Evolutionary conservation across 1,140 invertebrate genomes (phyloP).

Genomic region (Neodiprion pinetum): DNA sequence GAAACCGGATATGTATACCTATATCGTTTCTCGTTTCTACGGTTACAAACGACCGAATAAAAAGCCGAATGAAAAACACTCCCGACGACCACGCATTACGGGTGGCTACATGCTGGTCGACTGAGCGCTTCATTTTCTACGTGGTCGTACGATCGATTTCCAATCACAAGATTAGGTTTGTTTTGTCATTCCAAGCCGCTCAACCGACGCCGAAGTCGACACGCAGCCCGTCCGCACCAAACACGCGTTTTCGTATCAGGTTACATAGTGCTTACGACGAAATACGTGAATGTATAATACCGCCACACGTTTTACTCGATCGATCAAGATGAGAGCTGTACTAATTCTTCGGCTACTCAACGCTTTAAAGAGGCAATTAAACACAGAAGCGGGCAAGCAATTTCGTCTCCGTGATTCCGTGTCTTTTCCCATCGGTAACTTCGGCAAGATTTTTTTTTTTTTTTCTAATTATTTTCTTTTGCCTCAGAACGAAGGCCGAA

Average conservation of each 20-base stretch:
- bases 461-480: neutral
- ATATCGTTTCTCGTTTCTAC: slow-evolving; percentile 2
- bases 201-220: neutral
- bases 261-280: no score
- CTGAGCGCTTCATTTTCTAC: slow-evolving; percentile 2
- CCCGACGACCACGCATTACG: neutral
- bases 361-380: no score
- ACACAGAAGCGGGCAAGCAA: no score
- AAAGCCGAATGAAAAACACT: slow-evolving; percentile 7
- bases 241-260: no score
- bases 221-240: neutral
- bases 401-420: no score
- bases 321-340: no score
- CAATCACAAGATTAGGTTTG: neutral
- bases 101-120: neutral
- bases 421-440: no score
- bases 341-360: no score
- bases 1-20: neutral
- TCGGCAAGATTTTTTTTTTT: no score
- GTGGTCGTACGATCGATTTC: neutral
- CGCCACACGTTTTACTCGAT: no score
- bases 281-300: no score
- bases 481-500: no score
- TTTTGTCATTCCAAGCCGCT: neutral
- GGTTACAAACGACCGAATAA: slow-evolving; percentile 5